Conservation (phyloP, 2,888 invertebrate species). For the Heteromyza rotundicornis region DNA sequence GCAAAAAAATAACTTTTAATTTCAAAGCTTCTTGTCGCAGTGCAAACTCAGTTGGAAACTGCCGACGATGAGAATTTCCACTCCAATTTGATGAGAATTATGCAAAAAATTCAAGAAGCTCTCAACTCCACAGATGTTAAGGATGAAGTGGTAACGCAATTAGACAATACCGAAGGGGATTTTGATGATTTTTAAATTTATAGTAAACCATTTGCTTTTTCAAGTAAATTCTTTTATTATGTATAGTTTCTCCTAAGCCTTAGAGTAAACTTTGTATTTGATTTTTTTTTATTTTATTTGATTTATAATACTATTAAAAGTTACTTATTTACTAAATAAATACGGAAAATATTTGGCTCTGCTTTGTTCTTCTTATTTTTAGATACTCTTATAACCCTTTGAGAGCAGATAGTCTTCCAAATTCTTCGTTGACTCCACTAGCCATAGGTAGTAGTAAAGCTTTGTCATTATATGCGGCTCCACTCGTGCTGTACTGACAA, state of each 20-base stretch:
- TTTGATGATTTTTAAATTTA: conserved; percentile 14
- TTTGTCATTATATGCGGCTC: conserved; percentile 28
- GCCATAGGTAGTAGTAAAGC: conserved; percentile 35
- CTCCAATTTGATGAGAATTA: not conserved
- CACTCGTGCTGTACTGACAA: conserved; percentile 31
- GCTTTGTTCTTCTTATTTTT: not conserved
- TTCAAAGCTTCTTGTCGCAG: too few relatives aligned
- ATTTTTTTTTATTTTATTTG: too few relatives aligned
- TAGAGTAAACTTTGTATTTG: too few relatives aligned
- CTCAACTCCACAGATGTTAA: conserved; percentile 6
- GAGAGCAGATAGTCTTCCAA: conserved; percentile 33
- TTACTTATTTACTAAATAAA: not conserved
- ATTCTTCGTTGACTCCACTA: conserved; percentile 35
- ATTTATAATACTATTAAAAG: not conserved
- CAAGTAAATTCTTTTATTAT: too few relatives aligned
- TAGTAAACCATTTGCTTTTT: too few relatives aligned
- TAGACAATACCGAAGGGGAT: not conserved
- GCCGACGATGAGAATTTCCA: not conserved
- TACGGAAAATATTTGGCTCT: not conserved
- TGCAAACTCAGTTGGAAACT: too few relatives aligned
- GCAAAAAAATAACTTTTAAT: too few relatives aligned
- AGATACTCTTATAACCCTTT: too few relatives aligned
- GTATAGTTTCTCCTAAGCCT: too few relatives aligned
- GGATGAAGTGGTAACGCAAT: not conserved
- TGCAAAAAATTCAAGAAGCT: not conserved